Evolutionary conservation across 1,140 invertebrate species (phyloP).

Genomic region (Aphaenogaster ashmeadi): DNA sequence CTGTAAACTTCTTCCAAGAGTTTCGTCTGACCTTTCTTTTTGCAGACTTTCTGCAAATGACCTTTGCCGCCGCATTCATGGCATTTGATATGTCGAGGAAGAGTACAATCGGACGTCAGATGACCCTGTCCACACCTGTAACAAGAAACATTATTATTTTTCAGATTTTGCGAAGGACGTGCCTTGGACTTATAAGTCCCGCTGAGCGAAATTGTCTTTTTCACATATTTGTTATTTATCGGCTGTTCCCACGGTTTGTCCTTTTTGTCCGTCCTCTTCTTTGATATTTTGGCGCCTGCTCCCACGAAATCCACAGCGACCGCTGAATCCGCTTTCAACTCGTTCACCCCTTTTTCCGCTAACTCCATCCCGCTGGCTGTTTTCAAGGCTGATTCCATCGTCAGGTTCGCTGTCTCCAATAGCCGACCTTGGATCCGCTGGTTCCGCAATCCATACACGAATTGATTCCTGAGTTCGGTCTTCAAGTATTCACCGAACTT

Average conservation of each 20-base stretch:
- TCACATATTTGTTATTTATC: background rate
- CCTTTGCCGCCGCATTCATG: background rate
- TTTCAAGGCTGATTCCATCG: background rate
- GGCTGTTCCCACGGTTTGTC: background rate
- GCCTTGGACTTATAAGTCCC: background rate
- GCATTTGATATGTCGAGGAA: background rate
- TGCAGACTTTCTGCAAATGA: background rate
- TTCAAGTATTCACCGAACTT: constrained; percentile 71
- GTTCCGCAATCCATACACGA: constrained; percentile 67
- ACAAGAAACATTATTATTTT: background rate
- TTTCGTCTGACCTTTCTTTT: background rate
- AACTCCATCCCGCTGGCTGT: background rate
- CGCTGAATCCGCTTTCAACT: background rate
- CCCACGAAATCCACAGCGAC: background rate
- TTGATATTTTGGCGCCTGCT: too few relatives aligned
- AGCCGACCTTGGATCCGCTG: constrained; percentile 37
- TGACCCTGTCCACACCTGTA: background rate
- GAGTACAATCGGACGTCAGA: background rate
- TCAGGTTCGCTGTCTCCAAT: background rate
- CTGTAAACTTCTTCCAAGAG: background rate
- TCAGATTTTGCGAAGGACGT: background rate
- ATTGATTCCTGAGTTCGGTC: constrained; percentile 72
- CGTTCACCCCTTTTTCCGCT: background rate
- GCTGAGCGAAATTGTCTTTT: background rate
- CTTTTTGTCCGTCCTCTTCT: background rate